phyloP scores from a whole-genome alignment of 2,113 vertebrate species.

The Cyanistes caeruleus region DNA sequence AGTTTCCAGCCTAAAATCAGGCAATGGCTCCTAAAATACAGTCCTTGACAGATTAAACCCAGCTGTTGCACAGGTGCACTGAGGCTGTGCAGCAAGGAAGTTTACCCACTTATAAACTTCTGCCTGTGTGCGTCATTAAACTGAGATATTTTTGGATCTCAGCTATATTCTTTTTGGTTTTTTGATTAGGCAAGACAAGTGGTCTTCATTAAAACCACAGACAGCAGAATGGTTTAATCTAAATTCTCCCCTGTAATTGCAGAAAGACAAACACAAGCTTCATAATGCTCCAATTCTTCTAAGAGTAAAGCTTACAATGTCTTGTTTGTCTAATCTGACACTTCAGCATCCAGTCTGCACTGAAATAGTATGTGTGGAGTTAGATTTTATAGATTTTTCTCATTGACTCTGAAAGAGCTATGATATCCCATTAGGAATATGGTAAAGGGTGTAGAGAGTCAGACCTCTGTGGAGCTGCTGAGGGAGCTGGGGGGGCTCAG shows the following conservation, averaged over 20 bases:
- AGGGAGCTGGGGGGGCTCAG: not conserved
- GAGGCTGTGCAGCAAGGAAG: not conserved
- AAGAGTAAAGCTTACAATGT: not conserved
- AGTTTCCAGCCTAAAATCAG: slow-evolving; percentile 5
- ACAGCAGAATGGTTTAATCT: slow-evolving; percentile 1
- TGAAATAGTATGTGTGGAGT: not conserved
- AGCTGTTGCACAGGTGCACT: slow-evolving; percentile 67
- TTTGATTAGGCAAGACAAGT: slow-evolving; percentile 52
- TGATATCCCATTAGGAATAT: not conserved
- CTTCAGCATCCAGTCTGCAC: not conserved
- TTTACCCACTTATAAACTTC: slow-evolving; percentile 36
- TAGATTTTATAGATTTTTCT: not conserved
- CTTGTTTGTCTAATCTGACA: not conserved
- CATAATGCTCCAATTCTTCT: accelerated
- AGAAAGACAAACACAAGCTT: slow-evolving; percentile 8
- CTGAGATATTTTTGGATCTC: slow-evolving; percentile 43
- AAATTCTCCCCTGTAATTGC: slow-evolving; percentile 19
- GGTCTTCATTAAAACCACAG: slow-evolving; percentile 55
- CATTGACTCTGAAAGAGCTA: not conserved
- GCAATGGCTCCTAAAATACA: slow-evolving; percentile 35
- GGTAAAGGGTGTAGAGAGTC: not conserved
- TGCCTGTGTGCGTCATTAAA: slow-evolving; percentile 42
- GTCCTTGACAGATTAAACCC: not conserved
- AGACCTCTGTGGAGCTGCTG: not conserved
- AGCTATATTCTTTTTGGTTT: slow-evolving; percentile 18